A percentile compares a stretch with the other conserved stretches of the same genome.
Evolutionary conservation across 1,140 invertebrate genomes (phyloP).

Genomic region (Temnothorax curvispinosus): DNA sequence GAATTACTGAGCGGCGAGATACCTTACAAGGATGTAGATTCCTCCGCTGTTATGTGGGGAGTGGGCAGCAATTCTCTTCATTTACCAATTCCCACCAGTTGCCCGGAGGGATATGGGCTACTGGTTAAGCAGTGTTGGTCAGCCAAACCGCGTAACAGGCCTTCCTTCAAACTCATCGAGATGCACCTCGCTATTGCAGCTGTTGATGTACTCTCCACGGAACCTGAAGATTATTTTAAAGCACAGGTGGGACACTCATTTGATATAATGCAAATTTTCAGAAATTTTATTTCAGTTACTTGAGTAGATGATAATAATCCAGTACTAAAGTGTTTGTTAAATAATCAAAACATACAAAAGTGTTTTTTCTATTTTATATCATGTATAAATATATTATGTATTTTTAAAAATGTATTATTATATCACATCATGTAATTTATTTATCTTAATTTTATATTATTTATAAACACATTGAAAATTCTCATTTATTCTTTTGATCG

Average conservation of each 20-base stretch:
- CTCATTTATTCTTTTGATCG: not conserved
- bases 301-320: conserved; percentile 4
- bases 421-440: too few species aligned
- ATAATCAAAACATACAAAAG: too few species aligned
- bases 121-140: conserved; percentile 98
- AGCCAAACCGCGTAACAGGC: conserved; percentile 95
- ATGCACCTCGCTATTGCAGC: conserved; percentile 95
- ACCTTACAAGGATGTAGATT: conserved; percentile 98
- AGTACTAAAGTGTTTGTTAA: not conserved
- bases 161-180: conserved; percentile 97
- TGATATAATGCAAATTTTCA: not conserved
- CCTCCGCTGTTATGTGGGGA: conserved; percentile 98
- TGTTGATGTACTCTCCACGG: conserved; percentile 90
- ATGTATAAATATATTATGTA: too few species aligned
- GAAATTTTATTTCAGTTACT: not conserved
- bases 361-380: too few species aligned
- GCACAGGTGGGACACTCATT: conserved; percentile 84
- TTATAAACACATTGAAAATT: not conserved
- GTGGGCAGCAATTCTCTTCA: conserved; percentile 97
- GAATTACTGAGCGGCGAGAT: conserved; percentile 98
- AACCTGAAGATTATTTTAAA: conserved; percentile 89
- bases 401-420: too few species aligned
- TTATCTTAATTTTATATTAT: not conserved
- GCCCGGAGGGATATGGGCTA: conserved; percentile 94
- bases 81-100: conserved; percentile 95